Evolutionary conservation across 2,113 vertebrate species (phyloP).

Genomic region (Eptesicus fuscus): DNA sequence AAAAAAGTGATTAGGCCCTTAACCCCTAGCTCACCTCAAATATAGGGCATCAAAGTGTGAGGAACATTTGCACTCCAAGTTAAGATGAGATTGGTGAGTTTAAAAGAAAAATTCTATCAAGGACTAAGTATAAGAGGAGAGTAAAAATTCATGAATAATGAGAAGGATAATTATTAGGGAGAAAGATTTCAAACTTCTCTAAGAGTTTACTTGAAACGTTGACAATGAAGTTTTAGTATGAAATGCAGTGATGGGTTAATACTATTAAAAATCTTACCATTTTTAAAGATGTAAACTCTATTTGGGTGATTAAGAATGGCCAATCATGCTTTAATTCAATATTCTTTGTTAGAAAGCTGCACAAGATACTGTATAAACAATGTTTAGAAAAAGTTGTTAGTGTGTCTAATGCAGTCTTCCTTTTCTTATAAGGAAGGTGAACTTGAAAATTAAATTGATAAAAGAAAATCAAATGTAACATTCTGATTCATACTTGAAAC

Average conservation of each 20-base stretch:
- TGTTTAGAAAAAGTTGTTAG: neutral
- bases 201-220: neutral
- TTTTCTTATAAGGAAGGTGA: neutral
- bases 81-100: neutral
- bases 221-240: constrained; percentile 2
- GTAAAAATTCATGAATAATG: neutral
- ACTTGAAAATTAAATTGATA: constrained; percentile 1
- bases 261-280: neutral
- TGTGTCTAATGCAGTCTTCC: neutral
- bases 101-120: neutral
- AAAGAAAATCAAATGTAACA: neutral
- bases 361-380: neutral
- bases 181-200: neutral
- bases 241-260: neutral
- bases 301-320: neutral
- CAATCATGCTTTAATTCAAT: neutral
- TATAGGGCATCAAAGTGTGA: neutral
- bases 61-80: neutral
- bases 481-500: neutral
- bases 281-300: neutral
- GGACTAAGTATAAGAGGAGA: neutral
- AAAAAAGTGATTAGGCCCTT: neutral
- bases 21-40: neutral
- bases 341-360: neutral
- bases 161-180: neutral